A percentile compares a stretch with the other conserved stretches of the same genome.
Evolutionary conservation across 2,797 vertebrate genomes (phyloP).

Genomic region (Lycodopsis pacificus): DNA sequence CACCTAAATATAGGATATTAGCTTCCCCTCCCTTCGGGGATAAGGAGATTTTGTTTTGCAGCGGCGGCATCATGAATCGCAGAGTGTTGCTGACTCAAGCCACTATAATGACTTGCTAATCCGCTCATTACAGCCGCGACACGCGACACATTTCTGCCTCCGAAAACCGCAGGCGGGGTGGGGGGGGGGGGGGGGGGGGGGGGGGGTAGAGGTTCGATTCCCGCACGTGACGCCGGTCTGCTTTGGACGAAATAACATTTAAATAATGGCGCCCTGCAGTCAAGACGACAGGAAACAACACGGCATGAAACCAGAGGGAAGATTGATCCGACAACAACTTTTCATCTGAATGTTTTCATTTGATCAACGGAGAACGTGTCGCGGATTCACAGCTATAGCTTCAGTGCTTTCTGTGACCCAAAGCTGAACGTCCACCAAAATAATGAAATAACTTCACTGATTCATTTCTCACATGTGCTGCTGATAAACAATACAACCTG

Average conservation of each 20-base stretch:
- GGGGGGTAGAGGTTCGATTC: constrained; percentile 16
- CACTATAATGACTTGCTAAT: constrained; percentile 78
- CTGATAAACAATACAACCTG: no score
- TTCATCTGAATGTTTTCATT: neutral
- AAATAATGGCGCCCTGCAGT: neutral
- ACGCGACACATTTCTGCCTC: constrained; percentile 38
- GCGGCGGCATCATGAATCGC: constrained; percentile 54
- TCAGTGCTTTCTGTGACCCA: neutral
- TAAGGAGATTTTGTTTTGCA: constrained; percentile 72
- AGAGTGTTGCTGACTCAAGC: constrained; percentile 69
- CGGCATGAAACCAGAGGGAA: neutral
- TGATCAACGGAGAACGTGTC: neutral
- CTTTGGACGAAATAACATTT: neutral
- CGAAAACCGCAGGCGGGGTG: constrained; percentile 25
- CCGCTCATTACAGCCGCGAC: constrained; percentile 70
- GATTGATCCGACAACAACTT: neutral
- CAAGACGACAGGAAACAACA: neutral
- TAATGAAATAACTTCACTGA: neutral
- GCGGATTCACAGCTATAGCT: no score
- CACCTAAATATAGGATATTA: constrained; percentile 76
- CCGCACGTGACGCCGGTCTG: neutral
- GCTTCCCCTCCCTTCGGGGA: constrained; percentile 69
- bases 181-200: neutral
- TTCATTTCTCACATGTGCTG: neutral
- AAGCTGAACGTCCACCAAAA: neutral